Conservation (phyloP, 2,797 vertebrate genomes). For the Centropyge bicolor region DNA sequence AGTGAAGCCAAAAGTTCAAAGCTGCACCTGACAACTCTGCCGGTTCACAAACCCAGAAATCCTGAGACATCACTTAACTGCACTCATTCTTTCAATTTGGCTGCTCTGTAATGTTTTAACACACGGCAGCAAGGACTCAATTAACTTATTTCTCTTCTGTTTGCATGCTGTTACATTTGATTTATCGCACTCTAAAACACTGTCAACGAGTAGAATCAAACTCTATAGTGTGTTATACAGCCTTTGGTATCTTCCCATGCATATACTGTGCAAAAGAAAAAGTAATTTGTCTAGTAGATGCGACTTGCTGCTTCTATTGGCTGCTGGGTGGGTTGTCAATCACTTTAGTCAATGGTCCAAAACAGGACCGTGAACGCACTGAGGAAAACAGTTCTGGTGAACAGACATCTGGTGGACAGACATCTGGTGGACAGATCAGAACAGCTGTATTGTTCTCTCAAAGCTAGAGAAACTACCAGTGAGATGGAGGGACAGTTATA, state of each 20-base stretch:
- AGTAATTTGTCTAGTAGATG: neutral
- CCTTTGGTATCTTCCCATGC: neutral
- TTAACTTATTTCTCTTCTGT: neutral
- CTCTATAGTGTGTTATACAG: neutral
- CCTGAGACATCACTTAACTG: neutral
- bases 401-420: neutral
- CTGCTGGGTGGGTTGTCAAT: too few relatives aligned
- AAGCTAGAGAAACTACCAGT: neutral
- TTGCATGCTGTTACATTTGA: neutral
- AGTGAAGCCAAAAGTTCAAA: slow-evolving; percentile 11
- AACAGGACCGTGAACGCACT: neutral
- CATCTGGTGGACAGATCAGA: neutral
- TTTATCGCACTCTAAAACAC: neutral
- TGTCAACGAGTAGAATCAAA: neutral
- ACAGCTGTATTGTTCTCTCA: neutral
- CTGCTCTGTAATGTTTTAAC: neutral
- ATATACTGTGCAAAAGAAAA: neutral
- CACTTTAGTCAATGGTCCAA: neutral
- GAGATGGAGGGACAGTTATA: neutral
- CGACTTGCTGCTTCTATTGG: neutral
- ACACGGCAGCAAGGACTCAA: neutral
- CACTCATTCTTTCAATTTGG: neutral
- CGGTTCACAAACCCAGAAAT: neutral
- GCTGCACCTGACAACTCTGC: neutral
- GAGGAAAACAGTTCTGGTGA: neutral